Conservation (phyloP, 2,888 invertebrate species). For the Ectemnius cavifrons region DNA sequence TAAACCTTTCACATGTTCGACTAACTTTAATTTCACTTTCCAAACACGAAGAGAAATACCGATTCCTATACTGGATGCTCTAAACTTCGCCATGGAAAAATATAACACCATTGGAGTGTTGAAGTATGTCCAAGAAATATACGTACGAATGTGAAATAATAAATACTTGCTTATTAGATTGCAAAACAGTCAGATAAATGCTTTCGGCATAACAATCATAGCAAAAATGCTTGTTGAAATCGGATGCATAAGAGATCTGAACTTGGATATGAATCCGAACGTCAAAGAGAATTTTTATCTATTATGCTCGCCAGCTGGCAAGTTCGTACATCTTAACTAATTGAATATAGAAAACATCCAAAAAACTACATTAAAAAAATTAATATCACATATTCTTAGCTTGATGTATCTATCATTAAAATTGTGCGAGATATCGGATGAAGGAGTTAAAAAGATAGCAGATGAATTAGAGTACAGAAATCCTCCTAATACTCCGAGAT, state of each 20-base stretch:
- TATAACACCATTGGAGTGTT: conserved; percentile 57
- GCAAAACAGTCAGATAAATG: conserved; percentile 69
- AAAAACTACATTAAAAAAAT: no score
- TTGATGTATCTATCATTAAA: conserved; percentile 69
- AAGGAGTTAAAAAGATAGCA: conserved; percentile 65
- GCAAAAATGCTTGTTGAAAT: conserved; percentile 60
- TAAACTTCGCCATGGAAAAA: conserved; percentile 49
- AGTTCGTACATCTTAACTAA: conserved; percentile 30
- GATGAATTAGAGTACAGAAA: conserved; percentile 61
- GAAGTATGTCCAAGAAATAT: conserved; percentile 43
- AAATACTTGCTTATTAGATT: conserved; percentile 60
- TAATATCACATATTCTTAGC: conserved; percentile 26
- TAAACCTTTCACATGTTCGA: conserved; percentile 1
- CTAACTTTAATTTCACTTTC: neutral
- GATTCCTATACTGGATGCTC: conserved; percentile 54
- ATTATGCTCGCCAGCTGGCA: conserved; percentile 61
- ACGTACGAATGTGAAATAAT: no score
- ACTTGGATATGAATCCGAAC: conserved; percentile 74
- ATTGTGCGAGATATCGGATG: conserved; percentile 71
- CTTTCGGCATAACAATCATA: conserved; percentile 67
- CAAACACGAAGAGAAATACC: conserved; percentile 49
- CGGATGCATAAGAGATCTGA: conserved; percentile 66
- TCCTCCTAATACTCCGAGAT: conserved; percentile 49
- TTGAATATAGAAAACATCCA: no score
- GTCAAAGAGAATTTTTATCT: conserved; percentile 69